Conservation (phyloP, 2,113 vertebrate genomes). For the Sapajus apella region DNA sequence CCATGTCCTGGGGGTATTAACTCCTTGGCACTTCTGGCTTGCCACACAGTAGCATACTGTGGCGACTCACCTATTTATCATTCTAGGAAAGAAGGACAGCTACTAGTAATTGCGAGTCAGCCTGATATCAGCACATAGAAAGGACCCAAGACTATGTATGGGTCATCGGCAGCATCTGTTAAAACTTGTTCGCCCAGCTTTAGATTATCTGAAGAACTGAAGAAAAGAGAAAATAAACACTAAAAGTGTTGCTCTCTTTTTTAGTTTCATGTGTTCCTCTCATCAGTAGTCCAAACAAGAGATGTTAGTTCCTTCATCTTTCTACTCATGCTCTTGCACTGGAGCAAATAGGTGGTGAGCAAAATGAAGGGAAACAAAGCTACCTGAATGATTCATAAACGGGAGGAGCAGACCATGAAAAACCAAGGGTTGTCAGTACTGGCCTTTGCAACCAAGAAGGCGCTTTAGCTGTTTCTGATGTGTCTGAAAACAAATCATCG, state of each 20-base stretch:
- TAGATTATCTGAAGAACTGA: background rate
- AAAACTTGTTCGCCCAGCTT: background rate
- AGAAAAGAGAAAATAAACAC: background rate
- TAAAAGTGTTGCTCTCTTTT: background rate
- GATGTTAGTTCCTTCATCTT: background rate
- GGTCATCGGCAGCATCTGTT: background rate
- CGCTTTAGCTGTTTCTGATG: background rate
- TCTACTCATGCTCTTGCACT: background rate
- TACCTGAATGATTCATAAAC: slow-evolving; percentile 41
- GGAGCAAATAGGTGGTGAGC: background rate
- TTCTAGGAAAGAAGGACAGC: background rate
- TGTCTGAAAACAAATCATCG: background rate
- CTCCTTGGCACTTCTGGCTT: background rate
- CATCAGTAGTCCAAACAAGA: background rate
- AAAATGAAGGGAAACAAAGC: background rate
- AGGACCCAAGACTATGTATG: background rate
- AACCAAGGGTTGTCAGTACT: slow-evolving; percentile 1
- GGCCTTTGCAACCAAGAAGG: background rate
- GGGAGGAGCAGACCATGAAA: background rate
- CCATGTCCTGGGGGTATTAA: background rate
- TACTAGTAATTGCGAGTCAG: background rate
- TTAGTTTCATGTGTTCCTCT: background rate
- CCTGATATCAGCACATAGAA: background rate
- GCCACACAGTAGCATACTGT: background rate
- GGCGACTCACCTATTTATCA: background rate